Base-by-base conservation (phyloP, 2,888 invertebrate species). In the Patella depressa region DNA sequence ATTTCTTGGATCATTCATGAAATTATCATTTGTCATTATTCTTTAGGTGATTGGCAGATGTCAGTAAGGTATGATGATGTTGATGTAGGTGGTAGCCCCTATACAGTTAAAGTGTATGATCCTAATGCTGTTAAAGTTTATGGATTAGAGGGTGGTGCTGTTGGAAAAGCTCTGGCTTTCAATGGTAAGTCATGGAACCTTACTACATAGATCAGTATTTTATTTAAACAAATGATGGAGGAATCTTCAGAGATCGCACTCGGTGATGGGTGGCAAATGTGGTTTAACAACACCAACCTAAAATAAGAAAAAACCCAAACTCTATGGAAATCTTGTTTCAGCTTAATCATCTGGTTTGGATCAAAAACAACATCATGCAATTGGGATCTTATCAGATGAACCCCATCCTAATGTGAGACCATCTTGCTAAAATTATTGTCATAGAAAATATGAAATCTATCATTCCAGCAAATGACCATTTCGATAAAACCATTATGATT, bases 81-180 rank as follows among this genome's bases (percentile, higher is more conserved):
- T 87, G 97, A 98, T 91, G 98, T 99, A 86, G 93, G 96, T 93
- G 98, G 98, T 78, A 98, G 98, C 24, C 99, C 99, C 1, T 99
- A 98, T 91, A 96, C 96, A 0, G 98, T 99, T 90, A 96, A 97
- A 87, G 98, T 98, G 0, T 98, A 97, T 89, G 98, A 98, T 92
- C 97, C 98, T 0, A 95, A 96, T 70, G 96, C 96, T 34, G 96
- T 98, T 14, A 95, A 96, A 79, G 92, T 93, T 34, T 92, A 89
- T 83, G 93, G 92, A 53, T 83, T 93, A 95, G 91, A 94, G 93
- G 83, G 92, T 85, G 89, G 90, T 34, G 80, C 86, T 74, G 95
- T 94, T 24, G 91, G 93, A 17, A 93, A 92, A 83, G 91, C 90
- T 78, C 92, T 93, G 57, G 92, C 91, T 71, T 94, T 94, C 87